These are phyloP conservation scores for Martes martes DNA, from an alignment of 2,113 vertebrate genomes.

Conservation along the genomic window DNA sequence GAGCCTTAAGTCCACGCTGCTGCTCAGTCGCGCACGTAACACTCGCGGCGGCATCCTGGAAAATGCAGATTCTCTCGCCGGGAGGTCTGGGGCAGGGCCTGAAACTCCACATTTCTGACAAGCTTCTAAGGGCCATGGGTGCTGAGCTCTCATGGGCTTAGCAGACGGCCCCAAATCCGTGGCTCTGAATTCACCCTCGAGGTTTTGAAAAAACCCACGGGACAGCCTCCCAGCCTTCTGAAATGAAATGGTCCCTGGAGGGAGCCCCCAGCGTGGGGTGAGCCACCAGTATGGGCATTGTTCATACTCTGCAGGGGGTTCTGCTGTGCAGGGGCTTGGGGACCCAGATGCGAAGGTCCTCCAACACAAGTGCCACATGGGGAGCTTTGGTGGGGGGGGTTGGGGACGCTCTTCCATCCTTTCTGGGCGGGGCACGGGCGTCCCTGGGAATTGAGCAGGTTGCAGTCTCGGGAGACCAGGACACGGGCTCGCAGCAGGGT, in stretches of 20 bases:
- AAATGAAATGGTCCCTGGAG: not conserved
- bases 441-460: not conserved
- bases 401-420: not conserved
- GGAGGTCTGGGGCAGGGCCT: too few relatives aligned
- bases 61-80: not conserved
- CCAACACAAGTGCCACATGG: fast-evolving
- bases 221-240: not conserved
- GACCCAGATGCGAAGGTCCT: not conserved
- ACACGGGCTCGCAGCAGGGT: too few relatives aligned
- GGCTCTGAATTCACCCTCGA: not conserved
- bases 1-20: not conserved
- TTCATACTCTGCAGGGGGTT: not conserved
- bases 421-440: fast-evolving
- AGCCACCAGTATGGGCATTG: fast-evolving
- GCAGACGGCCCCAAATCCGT: not conserved
- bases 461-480: not conserved
- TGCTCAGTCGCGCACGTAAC: fast-evolving
- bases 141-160: not conserved
- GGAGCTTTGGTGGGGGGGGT: not conserved
- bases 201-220: not conserved
- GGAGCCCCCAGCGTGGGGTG: fast-evolving
- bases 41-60: not conserved
- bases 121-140: not conserved
- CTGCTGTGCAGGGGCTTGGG: not conserved
- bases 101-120: not conserved